Evolutionary conservation across 2,113 vertebrate genomes (phyloP), one percentile per base, ranked within the genome.

Genomic region (Oriolus oriolus): DNA sequence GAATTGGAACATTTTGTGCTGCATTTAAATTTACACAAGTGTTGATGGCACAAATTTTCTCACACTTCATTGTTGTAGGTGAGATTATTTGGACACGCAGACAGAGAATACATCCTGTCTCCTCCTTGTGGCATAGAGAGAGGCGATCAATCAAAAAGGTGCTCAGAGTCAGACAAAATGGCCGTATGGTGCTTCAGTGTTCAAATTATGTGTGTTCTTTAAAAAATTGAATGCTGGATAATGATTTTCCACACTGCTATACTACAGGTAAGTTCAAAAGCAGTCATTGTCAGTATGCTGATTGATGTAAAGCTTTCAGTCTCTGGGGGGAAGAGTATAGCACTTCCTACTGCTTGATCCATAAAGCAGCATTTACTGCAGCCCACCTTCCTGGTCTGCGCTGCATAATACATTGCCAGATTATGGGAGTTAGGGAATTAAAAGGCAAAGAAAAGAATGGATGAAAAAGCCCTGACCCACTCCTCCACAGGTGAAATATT

Each of bases 301-400:
- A 97, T 93, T 97, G 96, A 97, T 97, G 96, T 97, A 97, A 97
- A 97, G 96, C 95, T 94, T 96, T 97, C 95, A 84, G 92, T 97
- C 96, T 96, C 96, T 95, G 78, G 90, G 92, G 96, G 87, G 64
- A 97, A 96, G 87, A 95, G 93, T 90, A 95, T 88, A 97, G 90
- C 89, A 97, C 96, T 97, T 97, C 97, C 97, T 97, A 97, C 94
- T 95, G 96, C 96, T 97, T 96, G 96, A 96, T 97, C 96, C 96
- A 96, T 96, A 97, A 97, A 97, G 96, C 93, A 97, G 92, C 95
- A 96, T 97, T 97, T 97, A 96, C 95, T 96, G 83, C 90, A 96
- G 93, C 91, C 96, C 95, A 97, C 93, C 96, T 96, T 97, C 94
- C 96, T 83, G 94, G 93, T 97, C 95, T 96, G 93, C 60, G 6